Base-by-base conservation (phyloP, 2,113 vertebrate genomes). In the Chaetops frenatus region DNA sequence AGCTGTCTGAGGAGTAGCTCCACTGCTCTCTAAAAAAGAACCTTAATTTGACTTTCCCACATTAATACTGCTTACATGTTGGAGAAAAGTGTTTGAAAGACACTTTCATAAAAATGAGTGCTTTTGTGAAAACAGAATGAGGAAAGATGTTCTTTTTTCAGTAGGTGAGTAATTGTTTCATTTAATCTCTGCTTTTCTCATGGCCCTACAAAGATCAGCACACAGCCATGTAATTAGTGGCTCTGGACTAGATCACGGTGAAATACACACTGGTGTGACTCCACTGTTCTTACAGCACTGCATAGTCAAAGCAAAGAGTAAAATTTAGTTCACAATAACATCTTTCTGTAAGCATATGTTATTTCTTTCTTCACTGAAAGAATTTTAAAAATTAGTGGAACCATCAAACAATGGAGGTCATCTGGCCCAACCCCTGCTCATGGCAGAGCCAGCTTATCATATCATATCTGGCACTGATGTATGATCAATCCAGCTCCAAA, bases 161-260 rank as follows among this genome's bases (percentile, higher is more conserved):
- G 92, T 76, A 53, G 70, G 42, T 6, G 12, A 92, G 79, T 94
- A 92, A 95, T 54, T 92, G n/a, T 92, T 88, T 94, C 85, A 88
- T 81, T 90, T 94, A 90, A 88, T 94, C 61, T 86, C 67, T 81
- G 86, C 81, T 91, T 88, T 94, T 86, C 82, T 92, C 64, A 56
- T 61, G 70, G 48, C 69, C 92, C 67, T 73, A 3, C 53, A 50
- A 92, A 87, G 90, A 90, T 88, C 67, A 92, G 29, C 3, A 4
- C 42, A 31, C 19, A 92, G 71, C 25, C 79, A 9, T 57, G 29
- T 92, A 94, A 88, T 96, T 92, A 87, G 85, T 69, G 78, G 79
- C 71, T 94, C 78, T 95, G 94, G 67, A 92, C 40, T 86, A 88
- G 76, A 92, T 93, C 76, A 58, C 2, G 0, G 58, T 70, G 51